Conservation (phyloP, 1,140 invertebrate species). For the Holcopasites calliopsidis region DNA sequence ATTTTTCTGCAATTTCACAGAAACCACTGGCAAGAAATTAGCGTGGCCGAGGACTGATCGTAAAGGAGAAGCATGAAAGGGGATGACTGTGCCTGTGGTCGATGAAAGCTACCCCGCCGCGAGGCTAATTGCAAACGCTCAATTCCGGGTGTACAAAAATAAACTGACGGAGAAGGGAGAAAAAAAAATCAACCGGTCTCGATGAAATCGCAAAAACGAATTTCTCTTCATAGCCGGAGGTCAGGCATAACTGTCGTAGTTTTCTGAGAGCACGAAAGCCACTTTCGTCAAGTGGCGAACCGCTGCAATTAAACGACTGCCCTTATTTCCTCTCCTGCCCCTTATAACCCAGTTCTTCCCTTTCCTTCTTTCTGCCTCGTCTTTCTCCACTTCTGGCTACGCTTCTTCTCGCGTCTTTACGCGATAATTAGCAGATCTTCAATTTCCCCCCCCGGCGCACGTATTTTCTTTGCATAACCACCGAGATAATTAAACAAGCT, state of each 20-base stretch:
- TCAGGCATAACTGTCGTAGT: conserved; percentile 43
- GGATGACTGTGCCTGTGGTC: background rate
- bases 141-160: conserved; percentile 24
- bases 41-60: background rate
- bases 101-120: no score
- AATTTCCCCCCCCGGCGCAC: conserved; percentile 59
- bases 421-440: conserved; percentile 65
- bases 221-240: conserved; percentile 26
- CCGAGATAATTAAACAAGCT: conserved; percentile 67
- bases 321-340: background rate
- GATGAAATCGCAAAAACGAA: conserved; percentile 37
- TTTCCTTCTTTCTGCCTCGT: conserved; percentile 8
- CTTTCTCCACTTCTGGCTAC: background rate
- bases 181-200: conserved; percentile 28
- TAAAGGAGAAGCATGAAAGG: background rate
- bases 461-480: conserved; percentile 65
- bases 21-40: background rate
- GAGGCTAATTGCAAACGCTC: conserved; percentile 35
- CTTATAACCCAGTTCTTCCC: conserved; percentile 13
- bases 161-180: background rate
- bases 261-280: conserved; percentile 53
- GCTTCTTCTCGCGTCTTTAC: conserved; percentile 49
- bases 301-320: conserved; percentile 62
- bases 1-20: background rate
- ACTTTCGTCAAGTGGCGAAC: conserved; percentile 53